These are phyloP conservation scores for Microctonus brassicae DNA, from an alignment of 2,888 invertebrate species.

Conservation along the genomic window DNA sequence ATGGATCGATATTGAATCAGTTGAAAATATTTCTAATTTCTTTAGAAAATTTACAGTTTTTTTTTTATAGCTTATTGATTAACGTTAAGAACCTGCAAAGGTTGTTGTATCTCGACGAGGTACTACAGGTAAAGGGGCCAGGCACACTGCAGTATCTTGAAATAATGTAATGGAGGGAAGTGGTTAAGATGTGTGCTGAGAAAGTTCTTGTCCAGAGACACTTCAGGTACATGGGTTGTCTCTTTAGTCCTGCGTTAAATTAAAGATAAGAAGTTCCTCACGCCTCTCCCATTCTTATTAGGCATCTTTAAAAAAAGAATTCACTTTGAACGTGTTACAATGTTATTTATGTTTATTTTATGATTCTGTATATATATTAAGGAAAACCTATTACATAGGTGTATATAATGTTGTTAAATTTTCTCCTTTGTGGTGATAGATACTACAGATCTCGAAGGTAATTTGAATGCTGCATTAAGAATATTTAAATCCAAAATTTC, in stretches of 20 bases:
- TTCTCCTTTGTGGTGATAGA: neutral
- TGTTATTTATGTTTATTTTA: conserved; percentile 20
- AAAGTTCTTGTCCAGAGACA: conserved; percentile 2
- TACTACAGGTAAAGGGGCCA: neutral
- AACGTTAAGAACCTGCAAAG: neutral
- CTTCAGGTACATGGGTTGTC: conserved; percentile 26
- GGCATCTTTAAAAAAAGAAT: conserved; percentile 10
- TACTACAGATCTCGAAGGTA: neutral
- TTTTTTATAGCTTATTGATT: neutral
- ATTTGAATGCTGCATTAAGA: conserved; percentile 19
- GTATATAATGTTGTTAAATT: neutral
- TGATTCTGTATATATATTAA: neutral
- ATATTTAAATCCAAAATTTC: conserved; percentile 40
- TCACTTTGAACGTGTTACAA: conserved; percentile 19
- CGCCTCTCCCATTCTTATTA: neutral
- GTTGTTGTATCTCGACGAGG: neutral
- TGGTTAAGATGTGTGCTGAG: neutral
- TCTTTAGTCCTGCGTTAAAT: conserved; percentile 23
- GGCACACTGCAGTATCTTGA: conserved; percentile 5
- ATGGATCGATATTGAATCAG: no score
- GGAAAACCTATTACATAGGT: no score
- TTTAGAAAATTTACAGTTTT: no score
- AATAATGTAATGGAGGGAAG: conserved; percentile 18
- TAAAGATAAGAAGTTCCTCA: conserved; percentile 10
- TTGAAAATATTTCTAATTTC: no score